Conservation (phyloP, 2,797 vertebrate genomes). For the Macropus fuliginosus region DNA sequence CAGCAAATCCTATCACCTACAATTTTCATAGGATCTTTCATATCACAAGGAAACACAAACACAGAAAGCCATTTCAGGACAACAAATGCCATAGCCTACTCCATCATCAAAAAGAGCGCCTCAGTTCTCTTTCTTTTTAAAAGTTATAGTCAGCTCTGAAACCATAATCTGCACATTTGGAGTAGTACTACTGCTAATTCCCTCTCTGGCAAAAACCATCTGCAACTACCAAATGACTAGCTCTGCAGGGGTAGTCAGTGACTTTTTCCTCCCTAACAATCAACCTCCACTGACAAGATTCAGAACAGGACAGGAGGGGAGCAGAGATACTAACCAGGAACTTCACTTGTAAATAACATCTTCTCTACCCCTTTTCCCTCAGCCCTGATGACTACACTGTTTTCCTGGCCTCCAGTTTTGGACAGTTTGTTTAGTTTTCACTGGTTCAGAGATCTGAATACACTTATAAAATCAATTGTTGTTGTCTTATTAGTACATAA, state of each 20-base stretch:
- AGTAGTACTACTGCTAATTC: slow-evolving; percentile 78
- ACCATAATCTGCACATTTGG: slow-evolving; percentile 55
- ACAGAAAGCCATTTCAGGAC: background rate
- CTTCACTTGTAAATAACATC: slow-evolving; percentile 64
- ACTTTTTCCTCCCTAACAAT: slow-evolving; percentile 76
- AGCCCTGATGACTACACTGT: slow-evolving; percentile 52
- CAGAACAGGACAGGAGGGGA: slow-evolving; percentile 61
- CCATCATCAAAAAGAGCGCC: background rate
- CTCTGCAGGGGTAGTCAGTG: slow-evolving; percentile 74
- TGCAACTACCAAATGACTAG: slow-evolving; percentile 81
- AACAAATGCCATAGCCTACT: background rate
- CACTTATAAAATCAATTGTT: slow-evolving; percentile 88
- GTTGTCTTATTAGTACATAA: slow-evolving; percentile 81
- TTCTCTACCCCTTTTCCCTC: slow-evolving; percentile 58
- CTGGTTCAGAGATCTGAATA: slow-evolving; percentile 81
- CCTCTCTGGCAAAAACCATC: slow-evolving; percentile 54
- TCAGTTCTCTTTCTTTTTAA: background rate
- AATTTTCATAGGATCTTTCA: background rate
- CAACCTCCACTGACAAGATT: slow-evolving; percentile 72
- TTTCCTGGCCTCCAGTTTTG: slow-evolving; percentile 52
- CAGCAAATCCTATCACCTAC: background rate
- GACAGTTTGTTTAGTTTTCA: slow-evolving; percentile 80
- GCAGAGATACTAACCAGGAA: slow-evolving; percentile 67
- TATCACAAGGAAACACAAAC: background rate
- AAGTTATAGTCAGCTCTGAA: too few species aligned